Conservation (phyloP, 2,797 vertebrate species). For the Scolopax rusticola region DNA sequence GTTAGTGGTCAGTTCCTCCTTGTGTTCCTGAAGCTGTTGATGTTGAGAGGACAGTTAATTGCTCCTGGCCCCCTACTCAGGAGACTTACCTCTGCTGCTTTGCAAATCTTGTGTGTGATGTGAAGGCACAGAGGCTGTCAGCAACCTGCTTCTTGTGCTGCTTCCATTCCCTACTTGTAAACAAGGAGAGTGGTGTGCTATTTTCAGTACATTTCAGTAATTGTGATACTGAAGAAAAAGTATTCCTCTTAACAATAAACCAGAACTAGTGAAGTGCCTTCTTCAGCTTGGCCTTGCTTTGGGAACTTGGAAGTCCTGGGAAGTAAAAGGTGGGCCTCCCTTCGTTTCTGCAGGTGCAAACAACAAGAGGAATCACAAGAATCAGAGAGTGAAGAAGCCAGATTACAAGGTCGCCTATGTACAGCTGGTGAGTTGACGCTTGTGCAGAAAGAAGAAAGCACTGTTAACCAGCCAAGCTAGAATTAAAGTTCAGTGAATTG, state of each 20-base stretch:
- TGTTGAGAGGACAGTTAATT: not conserved
- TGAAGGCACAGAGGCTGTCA: not conserved
- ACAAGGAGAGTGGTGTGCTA: not conserved
- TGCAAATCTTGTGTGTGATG: not conserved
- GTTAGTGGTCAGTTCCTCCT: not conserved
- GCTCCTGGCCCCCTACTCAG: not conserved
- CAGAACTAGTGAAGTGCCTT: not conserved
- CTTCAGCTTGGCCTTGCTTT: not conserved
- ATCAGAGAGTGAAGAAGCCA: slow-evolving; percentile 89
- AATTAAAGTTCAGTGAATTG: not conserved
- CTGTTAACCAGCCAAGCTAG: not conserved
- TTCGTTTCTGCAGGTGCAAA: slow-evolving; percentile 78
- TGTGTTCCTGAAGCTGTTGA: not conserved
- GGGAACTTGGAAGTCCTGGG: not conserved
- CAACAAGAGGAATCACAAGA: slow-evolving; percentile 90
- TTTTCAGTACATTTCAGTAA: not conserved
- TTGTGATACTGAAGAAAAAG: not conserved
- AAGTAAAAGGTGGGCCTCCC: not conserved
- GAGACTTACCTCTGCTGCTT: not conserved
- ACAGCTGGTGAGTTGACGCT: slow-evolving; percentile 90
- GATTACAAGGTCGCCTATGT: slow-evolving; percentile 97
- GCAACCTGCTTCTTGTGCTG: not conserved
- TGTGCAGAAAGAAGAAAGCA: not conserved
- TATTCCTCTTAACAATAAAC: not conserved
- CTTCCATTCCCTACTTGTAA: not conserved